phyloP scores from a whole-genome alignment of 2,113 vertebrate genomes.

The Hirundichthys speculiger region DNA sequence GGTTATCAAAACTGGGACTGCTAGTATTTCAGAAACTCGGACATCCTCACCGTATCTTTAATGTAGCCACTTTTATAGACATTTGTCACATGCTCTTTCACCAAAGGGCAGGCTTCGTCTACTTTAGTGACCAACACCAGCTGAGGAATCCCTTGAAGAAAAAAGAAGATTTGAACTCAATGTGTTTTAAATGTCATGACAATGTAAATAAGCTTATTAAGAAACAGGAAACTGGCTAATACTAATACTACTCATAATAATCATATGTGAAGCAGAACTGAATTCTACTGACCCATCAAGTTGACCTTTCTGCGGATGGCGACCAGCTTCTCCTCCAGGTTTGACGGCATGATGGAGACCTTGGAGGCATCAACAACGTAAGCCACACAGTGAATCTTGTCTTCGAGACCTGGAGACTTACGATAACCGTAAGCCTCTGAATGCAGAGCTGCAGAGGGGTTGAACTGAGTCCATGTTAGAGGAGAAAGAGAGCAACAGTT shows the following conservation, averaged over 20 bases:
- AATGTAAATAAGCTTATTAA: too few relatives aligned
- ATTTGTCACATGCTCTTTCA: conserved; percentile 27
- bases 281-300: conserved; percentile 46
- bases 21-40: neutral
- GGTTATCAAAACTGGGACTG: neutral
- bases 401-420: conserved; percentile 24
- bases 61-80: conserved; percentile 53
- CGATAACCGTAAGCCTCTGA: conserved; percentile 12
- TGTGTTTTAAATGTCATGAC: too few relatives aligned
- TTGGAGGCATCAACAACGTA: conserved; percentile 73
- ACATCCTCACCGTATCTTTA: conserved; percentile 33
- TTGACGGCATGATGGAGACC: conserved; percentile 58
- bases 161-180: neutral
- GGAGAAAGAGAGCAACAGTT: neutral
- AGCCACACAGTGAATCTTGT: conserved; percentile 68
- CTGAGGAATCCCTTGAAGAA: conserved; percentile 51
- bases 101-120: conserved; percentile 52
- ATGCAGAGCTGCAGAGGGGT: conserved; percentile 41
- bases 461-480: conserved; percentile 41
- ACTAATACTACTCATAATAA: neutral
- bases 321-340: conserved; percentile 71
- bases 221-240: too few relatives aligned
- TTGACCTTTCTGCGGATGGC: conserved; percentile 72
- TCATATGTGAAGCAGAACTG: neutral
- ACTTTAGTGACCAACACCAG: conserved; percentile 54